phyloP scores from a whole-genome alignment of 2,888 invertebrate species.

The Eupeodes luniger region DNA sequence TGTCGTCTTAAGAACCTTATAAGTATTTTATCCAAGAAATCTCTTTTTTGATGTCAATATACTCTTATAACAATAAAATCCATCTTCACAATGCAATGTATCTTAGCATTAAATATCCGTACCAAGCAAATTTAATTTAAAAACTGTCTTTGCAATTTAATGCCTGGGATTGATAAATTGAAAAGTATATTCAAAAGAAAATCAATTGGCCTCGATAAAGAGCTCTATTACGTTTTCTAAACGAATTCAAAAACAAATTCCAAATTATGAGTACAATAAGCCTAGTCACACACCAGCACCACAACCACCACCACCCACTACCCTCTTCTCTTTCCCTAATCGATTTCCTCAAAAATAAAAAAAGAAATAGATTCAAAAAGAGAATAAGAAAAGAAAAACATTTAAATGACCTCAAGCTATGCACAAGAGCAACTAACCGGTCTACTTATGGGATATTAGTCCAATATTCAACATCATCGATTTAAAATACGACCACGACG shows the following conservation, averaged over 20 bases:
- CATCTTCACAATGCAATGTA: too few species aligned
- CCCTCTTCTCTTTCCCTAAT: conserved; percentile 1
- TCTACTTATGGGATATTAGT: conserved; percentile 63
- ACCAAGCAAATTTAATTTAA: neutral
- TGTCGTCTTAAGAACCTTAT: too few species aligned
- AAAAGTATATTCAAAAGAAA: conserved; percentile 15
- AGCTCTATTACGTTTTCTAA: conserved; percentile 2
- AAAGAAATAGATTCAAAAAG: neutral
- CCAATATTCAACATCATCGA: conserved; percentile 44
- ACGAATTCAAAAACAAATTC: conserved; percentile 1
- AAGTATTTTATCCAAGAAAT: too few species aligned
- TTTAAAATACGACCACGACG: conserved; percentile 22
- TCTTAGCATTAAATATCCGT: neutral
- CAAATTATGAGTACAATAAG: conserved; percentile 18
- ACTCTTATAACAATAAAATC: too few species aligned
- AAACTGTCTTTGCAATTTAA: conserved; percentile 6
- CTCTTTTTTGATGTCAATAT: too few species aligned
- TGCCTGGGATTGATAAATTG: neutral
- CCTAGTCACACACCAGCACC: neutral
- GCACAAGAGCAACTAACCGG: conserved; percentile 62
- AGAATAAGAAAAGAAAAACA: neutral
- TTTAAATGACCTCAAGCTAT: conserved; percentile 56
- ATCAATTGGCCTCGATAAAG: conserved; percentile 50
- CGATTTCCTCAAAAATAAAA: conserved; percentile 14
- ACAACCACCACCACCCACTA: neutral